Percentiles rank a stretch among this genome's conserved stretches.
Evolutionary conservation across 2,888 invertebrate species (phyloP).

Genomic region (Leptarthrus brevirostris): DNA sequence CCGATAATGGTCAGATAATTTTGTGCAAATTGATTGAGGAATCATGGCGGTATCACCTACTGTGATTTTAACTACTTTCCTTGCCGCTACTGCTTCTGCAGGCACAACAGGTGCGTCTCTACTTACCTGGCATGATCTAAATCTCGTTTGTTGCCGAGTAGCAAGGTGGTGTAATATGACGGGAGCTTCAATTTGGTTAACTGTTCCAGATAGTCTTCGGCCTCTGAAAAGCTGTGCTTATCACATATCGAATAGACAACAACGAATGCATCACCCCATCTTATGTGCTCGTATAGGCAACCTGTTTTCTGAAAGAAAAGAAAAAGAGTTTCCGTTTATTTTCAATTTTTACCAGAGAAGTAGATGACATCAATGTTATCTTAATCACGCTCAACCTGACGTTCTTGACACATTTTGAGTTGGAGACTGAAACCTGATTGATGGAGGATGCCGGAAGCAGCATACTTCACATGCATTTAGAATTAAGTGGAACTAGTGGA

Average conservation of each 20-base stretch:
- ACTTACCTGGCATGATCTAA: conserved; percentile 80
- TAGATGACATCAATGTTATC: conserved; percentile 7
- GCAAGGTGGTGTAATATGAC: conserved; percentile 79
- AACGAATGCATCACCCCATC: conserved; percentile 87
- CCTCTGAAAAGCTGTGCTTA: conserved; percentile 79
- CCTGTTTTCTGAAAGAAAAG: conserved; percentile 71
- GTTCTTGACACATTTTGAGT: conserved; percentile 28
- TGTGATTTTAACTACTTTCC: conserved; percentile 39
- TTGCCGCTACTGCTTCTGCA: background rate
- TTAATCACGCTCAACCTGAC: conserved; percentile 5
- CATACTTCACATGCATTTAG: too few species aligned
- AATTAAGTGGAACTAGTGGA: too few species aligned
- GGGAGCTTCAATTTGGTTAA: conserved; percentile 79
- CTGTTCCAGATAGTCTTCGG: conserved; percentile 77
- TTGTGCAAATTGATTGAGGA: conserved; percentile 45
- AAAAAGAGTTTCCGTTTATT: conserved; percentile 48
- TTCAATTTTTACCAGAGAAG: background rate
- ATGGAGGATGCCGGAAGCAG: too few species aligned
- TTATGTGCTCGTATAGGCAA: conserved; percentile 79
- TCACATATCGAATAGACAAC: conserved; percentile 85
- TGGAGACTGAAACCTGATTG: background rate
- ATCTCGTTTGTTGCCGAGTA: conserved; percentile 85
- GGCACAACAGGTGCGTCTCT: background rate
- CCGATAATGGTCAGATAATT: conserved; percentile 42
- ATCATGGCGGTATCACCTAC: conserved; percentile 42